Base-by-base conservation (phyloP, 2,113 vertebrate genomes). In the Catharus minimus region DNA sequence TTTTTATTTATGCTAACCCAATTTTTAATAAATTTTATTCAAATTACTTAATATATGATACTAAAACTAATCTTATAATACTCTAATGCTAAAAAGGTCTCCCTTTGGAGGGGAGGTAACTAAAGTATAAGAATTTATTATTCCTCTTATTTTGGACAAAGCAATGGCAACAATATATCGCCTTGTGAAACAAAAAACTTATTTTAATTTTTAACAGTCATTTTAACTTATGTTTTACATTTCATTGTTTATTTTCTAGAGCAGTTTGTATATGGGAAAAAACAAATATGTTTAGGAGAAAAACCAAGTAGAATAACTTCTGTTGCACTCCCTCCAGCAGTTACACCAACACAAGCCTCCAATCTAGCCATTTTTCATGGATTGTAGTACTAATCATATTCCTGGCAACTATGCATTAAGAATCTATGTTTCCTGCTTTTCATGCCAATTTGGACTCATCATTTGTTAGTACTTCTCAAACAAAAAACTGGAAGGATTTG, bases 401-500 rank as follows among this genome's bases (percentile, higher is more conserved):
- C 80, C 86, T 93, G 95, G 90, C 86, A 90, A 94, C 61, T 85
- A 72, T 1, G 49, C 26, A 10, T 50, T 50, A 50, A 92, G 89
- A 89, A 83, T 33, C 72, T 52, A 13, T 46, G 80, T 67, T 83
- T 88, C 77, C 86, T 78, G 83, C 39, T 36, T 86, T 82, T 71
- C 61, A 56, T 39, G 86, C 65, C 86, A 88, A 55, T 71, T 86
- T 92, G 83, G 89, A 90, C 41, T 90, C 32, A 28, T 18, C 64
- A 60, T 90, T 90, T 81, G 28, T 67, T 84, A 93, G 39, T 56
- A 47, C 49, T 94, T 90, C 76, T 90, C 65, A 71, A 92, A 90
- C 22, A 82, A 92, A 86, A 88, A 86, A 50, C 5, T 66, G 76
- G 91, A 92, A 74, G 56, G 24, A 74, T 71, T 81, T 73, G 58